Percentiles rank a stretch among this genome's conserved stretches.
These are phyloP conservation scores for Ctenodactylus gundi DNA, from an alignment of 2,113 vertebrate genomes.

Conservation along the genomic window DNA sequence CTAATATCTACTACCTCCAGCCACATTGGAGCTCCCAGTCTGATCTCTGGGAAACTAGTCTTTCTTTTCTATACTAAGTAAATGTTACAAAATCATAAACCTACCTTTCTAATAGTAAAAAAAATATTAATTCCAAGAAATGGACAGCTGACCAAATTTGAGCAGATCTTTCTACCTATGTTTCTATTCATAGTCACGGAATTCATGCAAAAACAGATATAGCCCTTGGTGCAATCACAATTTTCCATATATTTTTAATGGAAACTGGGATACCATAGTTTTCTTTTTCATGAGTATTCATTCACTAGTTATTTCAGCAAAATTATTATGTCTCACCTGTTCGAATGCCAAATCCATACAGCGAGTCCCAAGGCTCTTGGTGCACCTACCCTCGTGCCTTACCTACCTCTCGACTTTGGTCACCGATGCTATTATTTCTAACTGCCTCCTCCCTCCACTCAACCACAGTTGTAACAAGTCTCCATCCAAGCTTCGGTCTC, in stretches of 20 bases:
- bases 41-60: neutral
- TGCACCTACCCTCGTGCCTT: neutral
- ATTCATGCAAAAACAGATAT: neutral
- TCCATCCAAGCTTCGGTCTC: neutral
- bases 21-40: neutral
- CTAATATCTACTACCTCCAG: neutral
- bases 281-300: neutral
- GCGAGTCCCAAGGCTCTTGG: neutral
- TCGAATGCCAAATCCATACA: neutral
- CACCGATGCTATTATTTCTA: neutral
- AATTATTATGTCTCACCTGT: neutral
- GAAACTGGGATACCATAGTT: neutral
- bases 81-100: neutral
- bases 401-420: neutral
- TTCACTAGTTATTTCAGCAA: neutral
- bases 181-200: neutral
- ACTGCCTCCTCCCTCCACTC: neutral
- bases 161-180: neutral
- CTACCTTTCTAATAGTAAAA: neutral
- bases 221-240: no score
- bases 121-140: neutral
- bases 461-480: neutral
- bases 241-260: neutral
- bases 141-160: neutral
- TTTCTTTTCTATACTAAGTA: neutral